A percentile compares a stretch with the other conserved stretches of the same genome.
Evolutionary conservation across 1,140 invertebrate genomes (phyloP).

Genomic region (Drosophila sucinea): DNA sequence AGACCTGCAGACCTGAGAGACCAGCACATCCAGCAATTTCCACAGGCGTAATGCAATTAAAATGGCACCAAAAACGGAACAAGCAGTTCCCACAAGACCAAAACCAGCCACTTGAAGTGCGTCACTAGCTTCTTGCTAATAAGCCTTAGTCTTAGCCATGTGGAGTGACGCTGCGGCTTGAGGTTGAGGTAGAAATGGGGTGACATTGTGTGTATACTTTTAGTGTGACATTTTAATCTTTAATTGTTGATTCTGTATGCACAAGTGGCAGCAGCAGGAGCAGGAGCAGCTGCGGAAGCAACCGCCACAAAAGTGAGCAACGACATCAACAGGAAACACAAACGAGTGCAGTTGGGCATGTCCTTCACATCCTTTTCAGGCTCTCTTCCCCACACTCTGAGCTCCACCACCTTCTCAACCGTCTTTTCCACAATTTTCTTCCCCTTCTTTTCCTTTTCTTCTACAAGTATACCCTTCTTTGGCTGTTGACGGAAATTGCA

Average conservation of each 20-base stretch:
- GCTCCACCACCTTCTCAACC: neutral
- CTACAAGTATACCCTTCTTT: conserved; percentile 23
- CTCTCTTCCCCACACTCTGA: neutral
- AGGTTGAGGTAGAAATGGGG: neutral
- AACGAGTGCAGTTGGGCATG: conserved; percentile 35
- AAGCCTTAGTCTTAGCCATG: conserved; percentile 26
- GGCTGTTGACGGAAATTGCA: conserved; percentile 72
- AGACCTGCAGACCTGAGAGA: neutral
- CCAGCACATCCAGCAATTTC: conserved; percentile 47
- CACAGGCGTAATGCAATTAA: conserved; percentile 72
- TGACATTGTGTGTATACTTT: conserved; percentile 36
- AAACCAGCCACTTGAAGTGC: conserved; percentile 30
- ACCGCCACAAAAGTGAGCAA: conserved; percentile 39
- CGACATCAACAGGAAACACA: conserved; percentile 54
- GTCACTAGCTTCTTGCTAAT: conserved; percentile 49
- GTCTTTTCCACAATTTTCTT: conserved; percentile 28
- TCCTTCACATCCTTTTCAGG: conserved; percentile 21
- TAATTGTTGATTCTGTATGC: conserved; percentile 73
- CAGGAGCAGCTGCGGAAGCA: conserved; percentile 31
- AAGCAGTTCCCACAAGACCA: conserved; percentile 36
- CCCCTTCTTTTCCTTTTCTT: conserved; percentile 45
- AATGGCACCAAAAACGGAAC: conserved; percentile 48
- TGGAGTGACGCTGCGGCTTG: neutral
- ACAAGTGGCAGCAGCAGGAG: conserved; percentile 24
- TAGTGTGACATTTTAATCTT: conserved; percentile 61